Base-by-base conservation (phyloP, 2,888 invertebrate genomes). In the Diaphora mendica region DNA sequence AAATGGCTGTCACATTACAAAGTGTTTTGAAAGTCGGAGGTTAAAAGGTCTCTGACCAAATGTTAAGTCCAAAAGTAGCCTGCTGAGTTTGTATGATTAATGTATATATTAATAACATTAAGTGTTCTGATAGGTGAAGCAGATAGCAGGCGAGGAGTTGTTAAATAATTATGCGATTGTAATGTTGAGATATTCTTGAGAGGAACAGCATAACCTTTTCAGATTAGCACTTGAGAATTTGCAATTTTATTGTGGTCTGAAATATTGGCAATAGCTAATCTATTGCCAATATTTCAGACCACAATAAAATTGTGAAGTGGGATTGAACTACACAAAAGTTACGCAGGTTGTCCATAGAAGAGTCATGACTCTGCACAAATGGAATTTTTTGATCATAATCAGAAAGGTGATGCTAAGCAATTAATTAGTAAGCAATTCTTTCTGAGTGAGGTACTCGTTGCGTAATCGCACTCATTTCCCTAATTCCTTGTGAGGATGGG, bases 11-110 rank as follows among this genome's bases (percentile, higher is more conserved):
- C 75, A 73, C 1, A 70, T 73, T 74, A 70, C 64, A 66, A 15
- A 23, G 62, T 64, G 67, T 74, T 73, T 79, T 75, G 70, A 72
- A 73, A 76, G 73, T 51, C 26, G 33, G n/a, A 76, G 83, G 77
- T 80, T 73, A 71, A 35, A 74, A 80, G 70, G 62, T 71, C 39
- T 26, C 3, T 17, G 35, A 30, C 68, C 66, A 72, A 67, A 73
- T 72, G 70, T 65, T 59, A 68, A 62, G 69, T 26, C 62, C 55
- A 62, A 39, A 39, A 70, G 59, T 48, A 66, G 23, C 17, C 8
- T 17, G 26, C n/a, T 67, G 48, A 66, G 59, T 64, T 64, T 51
- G 33, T 70, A 42, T 68, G 67, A 74, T 64, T 71, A 67, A 71
- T 71, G 51, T 64, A 30, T 48, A 51, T 35, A 62, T 70, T 70